Conservation (phyloP, 1,140 invertebrate species). For the Sesamia nonagrioides region DNA sequence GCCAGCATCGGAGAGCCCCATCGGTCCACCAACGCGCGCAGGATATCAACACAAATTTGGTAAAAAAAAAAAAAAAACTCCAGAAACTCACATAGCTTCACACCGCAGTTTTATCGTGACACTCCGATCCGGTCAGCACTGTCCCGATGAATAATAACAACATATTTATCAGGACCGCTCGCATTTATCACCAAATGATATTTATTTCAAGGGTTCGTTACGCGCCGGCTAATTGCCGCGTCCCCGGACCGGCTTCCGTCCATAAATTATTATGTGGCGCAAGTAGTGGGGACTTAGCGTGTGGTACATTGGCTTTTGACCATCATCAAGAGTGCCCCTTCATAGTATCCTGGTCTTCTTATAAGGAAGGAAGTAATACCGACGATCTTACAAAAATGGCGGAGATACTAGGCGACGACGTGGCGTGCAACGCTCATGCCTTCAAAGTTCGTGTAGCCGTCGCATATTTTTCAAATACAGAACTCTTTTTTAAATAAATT, state of each 20-base stretch:
- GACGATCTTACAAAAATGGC: background rate
- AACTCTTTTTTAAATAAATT: too few relatives aligned
- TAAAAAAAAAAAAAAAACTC: background rate
- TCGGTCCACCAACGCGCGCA: too few relatives aligned
- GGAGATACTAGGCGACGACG: too few relatives aligned
- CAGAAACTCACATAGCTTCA: background rate
- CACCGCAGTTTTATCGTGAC: conserved; percentile 3
- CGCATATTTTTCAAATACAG: too few relatives aligned
- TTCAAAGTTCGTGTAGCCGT: too few relatives aligned
- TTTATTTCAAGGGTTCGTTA: conserved; percentile 85
- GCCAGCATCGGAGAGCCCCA: too few relatives aligned
- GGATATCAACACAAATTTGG: too few relatives aligned
- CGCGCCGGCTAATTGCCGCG: conserved; percentile 80
- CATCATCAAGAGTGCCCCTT: background rate
- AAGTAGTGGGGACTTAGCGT: conserved; percentile 58
- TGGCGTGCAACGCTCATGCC: too few relatives aligned
- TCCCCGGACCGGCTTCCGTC: conserved; percentile 74
- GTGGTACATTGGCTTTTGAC: conserved; percentile 7
- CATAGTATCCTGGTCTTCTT: background rate
- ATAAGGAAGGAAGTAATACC: background rate
- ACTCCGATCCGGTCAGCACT: conserved; percentile 26
- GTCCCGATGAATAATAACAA: conserved; percentile 70
- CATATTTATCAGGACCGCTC: conserved; percentile 72
- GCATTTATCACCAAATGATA: conserved; percentile 83
- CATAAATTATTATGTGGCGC: conserved; percentile 76